Conservation (phyloP, 2,113 vertebrate genomes). For the Carassius auratus region DNA sequence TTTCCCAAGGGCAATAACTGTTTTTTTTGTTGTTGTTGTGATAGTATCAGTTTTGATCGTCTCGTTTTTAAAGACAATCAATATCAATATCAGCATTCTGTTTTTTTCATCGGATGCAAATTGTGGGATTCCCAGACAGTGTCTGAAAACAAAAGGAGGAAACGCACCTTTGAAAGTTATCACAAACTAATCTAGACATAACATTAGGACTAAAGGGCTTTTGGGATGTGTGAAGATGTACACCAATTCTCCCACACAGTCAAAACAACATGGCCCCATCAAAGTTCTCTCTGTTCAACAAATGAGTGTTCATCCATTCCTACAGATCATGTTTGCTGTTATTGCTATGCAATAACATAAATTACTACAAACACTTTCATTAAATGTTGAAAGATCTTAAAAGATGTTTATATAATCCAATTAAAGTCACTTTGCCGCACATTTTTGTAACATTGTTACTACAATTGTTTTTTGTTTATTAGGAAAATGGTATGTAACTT, state of each 20-base stretch:
- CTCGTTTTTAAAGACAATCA: neutral
- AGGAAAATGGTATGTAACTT: neutral
- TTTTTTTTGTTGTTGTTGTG: slow-evolving; percentile 16
- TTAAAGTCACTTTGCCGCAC: neutral
- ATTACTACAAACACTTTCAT: neutral
- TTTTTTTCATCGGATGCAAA: slow-evolving; percentile 45
- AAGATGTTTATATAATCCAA: neutral
- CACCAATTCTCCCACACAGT: slow-evolving; percentile 8
- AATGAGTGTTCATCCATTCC: neutral
- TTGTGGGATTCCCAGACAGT: slow-evolving; percentile 16
- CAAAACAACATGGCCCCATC: neutral
- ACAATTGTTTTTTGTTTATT: too few relatives aligned
- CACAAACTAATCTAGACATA: slow-evolving; percentile 32
- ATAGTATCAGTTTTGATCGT: neutral
- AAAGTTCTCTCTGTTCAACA: neutral
- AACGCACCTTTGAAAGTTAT: slow-evolving; percentile 36
- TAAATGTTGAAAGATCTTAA: neutral
- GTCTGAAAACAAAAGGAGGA: neutral
- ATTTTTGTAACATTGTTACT: too few relatives aligned
- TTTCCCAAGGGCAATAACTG: neutral
- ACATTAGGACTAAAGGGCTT: slow-evolving; percentile 4
- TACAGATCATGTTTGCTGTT: neutral
- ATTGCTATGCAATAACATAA: neutral
- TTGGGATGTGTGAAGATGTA: slow-evolving; percentile 5
- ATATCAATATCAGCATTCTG: neutral